Evolutionary conservation across 2,113 vertebrate genomes (phyloP).

Genomic region (Bothrops jararaca): DNA sequence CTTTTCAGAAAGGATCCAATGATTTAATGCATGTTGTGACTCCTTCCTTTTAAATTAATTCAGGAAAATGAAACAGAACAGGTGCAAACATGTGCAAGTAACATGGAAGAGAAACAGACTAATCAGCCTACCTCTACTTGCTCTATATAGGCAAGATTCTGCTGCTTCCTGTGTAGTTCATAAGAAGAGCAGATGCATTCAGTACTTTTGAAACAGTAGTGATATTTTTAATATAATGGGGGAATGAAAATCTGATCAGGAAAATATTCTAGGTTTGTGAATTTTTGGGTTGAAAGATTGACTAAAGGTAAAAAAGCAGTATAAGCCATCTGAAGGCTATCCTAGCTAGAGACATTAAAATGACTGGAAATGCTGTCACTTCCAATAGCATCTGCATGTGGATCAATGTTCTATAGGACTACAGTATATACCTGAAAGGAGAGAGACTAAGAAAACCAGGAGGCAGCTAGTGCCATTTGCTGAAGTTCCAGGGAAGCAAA

Average conservation of each 20-base stretch:
- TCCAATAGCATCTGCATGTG: background rate
- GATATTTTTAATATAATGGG: background rate
- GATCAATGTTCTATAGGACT: background rate
- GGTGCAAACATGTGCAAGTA: background rate
- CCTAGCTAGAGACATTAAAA: background rate
- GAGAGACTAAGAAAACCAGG: background rate
- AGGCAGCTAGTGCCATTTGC: background rate
- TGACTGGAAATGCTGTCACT: background rate
- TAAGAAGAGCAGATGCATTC: too few species aligned
- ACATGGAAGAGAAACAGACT: background rate
- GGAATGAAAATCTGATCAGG: background rate
- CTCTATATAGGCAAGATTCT: too few species aligned
- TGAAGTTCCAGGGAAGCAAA: background rate
- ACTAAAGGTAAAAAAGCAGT: background rate
- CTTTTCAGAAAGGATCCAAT: background rate
- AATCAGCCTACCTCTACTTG: background rate
- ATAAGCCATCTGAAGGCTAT: background rate
- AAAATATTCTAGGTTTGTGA: background rate
- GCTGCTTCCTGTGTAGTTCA: too few species aligned
- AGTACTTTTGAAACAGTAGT: background rate
- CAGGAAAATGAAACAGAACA: background rate
- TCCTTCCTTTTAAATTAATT: background rate
- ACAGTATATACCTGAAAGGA: background rate
- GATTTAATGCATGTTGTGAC: background rate
- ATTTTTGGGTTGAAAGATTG: background rate